Evolutionary conservation across 92 coral and sea anemone genomes (phyloP).

Genomic region (Bergia sp.): DNA sequence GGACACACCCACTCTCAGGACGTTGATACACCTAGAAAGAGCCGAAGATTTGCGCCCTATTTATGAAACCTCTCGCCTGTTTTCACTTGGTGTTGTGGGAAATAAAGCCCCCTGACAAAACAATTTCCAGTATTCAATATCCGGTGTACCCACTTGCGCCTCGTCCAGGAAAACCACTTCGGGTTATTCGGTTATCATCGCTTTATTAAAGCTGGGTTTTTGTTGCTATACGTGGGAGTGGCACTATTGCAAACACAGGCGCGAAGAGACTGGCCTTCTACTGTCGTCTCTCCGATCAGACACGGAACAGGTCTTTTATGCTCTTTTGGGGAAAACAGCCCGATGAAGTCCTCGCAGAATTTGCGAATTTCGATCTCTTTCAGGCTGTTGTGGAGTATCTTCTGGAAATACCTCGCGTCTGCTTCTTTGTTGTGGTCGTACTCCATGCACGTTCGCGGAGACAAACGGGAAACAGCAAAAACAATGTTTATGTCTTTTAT

Average conservation of each 20-base stretch:
- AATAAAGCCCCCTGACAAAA: slow-evolving; percentile 52
- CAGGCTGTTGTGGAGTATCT: slow-evolving; percentile 45
- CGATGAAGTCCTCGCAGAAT: slow-evolving; percentile 43
- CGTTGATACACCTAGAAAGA: no score
- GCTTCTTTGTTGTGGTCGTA: not conserved
- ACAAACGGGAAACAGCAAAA: no score
- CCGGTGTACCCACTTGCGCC: slow-evolving; percentile 32
- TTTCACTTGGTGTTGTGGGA: slow-evolving; percentile 57
- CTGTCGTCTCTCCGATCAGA: slow-evolving; percentile 51
- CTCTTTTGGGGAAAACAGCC: slow-evolving; percentile 29
- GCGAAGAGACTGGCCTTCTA: slow-evolving; percentile 54
- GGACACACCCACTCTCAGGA: no score
- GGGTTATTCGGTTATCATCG: slow-evolving; percentile 48
- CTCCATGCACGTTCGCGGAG: no score
- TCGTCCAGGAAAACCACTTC: slow-evolving; percentile 61
- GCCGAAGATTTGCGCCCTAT: slow-evolving; percentile 1
- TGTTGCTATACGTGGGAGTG: slow-evolving; percentile 36
- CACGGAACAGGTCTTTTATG: slow-evolving; percentile 59
- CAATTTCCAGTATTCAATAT: slow-evolving; percentile 59
- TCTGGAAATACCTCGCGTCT: slow-evolving; percentile 43
- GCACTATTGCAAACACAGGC: slow-evolving; percentile 47
- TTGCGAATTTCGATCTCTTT: not conserved
- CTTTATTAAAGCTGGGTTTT: slow-evolving; percentile 59
- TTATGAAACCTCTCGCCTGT: slow-evolving; percentile 46
- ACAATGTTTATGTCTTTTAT: not conserved